Evolutionary conservation across 2,797 vertebrate species (phyloP).

Genomic region (Cirrhinus molitorella): DNA sequence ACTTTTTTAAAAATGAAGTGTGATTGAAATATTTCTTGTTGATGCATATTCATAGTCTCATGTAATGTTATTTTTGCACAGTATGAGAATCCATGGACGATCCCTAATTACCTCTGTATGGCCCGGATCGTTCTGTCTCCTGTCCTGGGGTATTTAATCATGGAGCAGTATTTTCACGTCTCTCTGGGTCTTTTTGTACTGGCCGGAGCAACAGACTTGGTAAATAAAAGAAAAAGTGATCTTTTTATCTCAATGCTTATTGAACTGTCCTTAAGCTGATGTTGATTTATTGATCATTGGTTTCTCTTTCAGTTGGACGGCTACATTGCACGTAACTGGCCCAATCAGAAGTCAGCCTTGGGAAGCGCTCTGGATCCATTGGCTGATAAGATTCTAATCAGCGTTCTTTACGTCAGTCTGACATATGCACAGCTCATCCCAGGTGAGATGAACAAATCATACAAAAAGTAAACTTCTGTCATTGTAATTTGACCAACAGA

Average conservation of each 20-base stretch:
- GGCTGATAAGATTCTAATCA: constrained; percentile 99
- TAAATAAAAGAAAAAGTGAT: constrained; percentile 68
- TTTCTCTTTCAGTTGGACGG: constrained; percentile 87
- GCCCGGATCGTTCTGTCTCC: constrained; percentile 92
- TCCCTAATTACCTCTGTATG: constrained; percentile 94
- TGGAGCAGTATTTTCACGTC: constrained; percentile 89
- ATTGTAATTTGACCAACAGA: neutral
- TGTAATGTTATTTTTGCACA: constrained; percentile 58
- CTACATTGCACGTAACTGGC: constrained; percentile 96
- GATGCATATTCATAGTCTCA: neutral
- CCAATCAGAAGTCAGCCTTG: constrained; percentile 94
- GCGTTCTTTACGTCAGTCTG: constrained; percentile 92
- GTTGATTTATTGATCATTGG: neutral
- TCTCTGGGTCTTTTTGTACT: constrained; percentile 91
- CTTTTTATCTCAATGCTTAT: neutral
- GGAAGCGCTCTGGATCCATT: constrained; percentile 97
- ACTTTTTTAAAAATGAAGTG: too few species aligned
- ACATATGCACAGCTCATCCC: constrained; percentile 95
- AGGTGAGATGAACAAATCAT: constrained; percentile 76
- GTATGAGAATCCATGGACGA: constrained; percentile 99
- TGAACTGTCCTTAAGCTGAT: neutral
- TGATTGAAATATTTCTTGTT: neutral
- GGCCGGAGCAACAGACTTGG: constrained; percentile 94
- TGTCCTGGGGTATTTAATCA: constrained; percentile 90
- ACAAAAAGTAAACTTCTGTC: neutral